Evolutionary conservation across 2,888 invertebrate genomes (phyloP), one percentile per base, ranked within the genome.

Genomic region (Falcaria lacertinaria): DNA sequence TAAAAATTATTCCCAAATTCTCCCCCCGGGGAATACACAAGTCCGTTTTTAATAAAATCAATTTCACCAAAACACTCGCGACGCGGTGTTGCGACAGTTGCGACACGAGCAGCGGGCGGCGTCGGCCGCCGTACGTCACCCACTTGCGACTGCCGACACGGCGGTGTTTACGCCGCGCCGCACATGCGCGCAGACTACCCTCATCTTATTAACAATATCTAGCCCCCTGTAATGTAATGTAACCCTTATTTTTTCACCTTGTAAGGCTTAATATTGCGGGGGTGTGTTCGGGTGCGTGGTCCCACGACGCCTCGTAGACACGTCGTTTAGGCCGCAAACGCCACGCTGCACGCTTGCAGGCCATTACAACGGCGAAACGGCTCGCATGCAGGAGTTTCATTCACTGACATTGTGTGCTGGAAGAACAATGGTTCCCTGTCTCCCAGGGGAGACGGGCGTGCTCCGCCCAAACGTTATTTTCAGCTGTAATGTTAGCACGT

Each of bases 171-270:
- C 82, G 74, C 65, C 70, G 57, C 47, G 42, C 25, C 64, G 63
- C 82, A 83, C 86, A 76, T 72, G 86, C 85, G 83, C 62, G 42
- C 55, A 14, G 41, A 60, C 75, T 76, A 79, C 80, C 82, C 76
- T 72, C 75, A 45, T 47, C 52, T 34, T 42, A 44, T 42, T 47
- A 42, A 42, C 47, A 38, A 34, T 34, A 35, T 25, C 17, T 14
- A 7, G 15, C 14, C 15, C 13, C 36, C 17, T 22, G 42, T 46
- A 25, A 15, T 38, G 16, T 32, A 71, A 52, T 54, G 39, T 54
- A 35, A 32, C 39, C 61, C 52, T 34, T 72, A 59, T 46, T 3
- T 0, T 47, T 5, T 50, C 34, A 28, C 4, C 7, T 1, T 11
- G 50, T 64, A 68, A 58, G 52, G 53, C 54, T 47, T 7, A 15